phyloP scores from a whole-genome alignment of 2,113 vertebrate species.

The Psettodes erumei region DNA sequence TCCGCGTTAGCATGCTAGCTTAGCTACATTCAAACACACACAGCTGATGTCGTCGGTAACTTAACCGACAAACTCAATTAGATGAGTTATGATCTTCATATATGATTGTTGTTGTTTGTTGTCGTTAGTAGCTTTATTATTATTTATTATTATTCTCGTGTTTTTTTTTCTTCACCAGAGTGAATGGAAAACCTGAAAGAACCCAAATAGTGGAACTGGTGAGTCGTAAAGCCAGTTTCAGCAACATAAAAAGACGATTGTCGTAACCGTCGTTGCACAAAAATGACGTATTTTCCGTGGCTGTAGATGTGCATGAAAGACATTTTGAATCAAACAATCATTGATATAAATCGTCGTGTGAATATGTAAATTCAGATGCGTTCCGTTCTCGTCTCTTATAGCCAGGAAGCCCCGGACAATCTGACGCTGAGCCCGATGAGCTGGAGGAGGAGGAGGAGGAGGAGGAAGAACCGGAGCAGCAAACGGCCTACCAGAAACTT shows the following conservation, averaged over 20 bases:
- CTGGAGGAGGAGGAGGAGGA: constrained; percentile 80
- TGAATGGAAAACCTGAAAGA: constrained; percentile 82
- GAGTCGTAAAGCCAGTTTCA: no score
- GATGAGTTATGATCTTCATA: neutral
- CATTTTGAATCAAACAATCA: neutral
- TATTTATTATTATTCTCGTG: constrained; percentile 25
- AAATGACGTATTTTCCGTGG: neutral
- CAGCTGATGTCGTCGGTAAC: neutral
- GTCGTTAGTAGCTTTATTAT: neutral
- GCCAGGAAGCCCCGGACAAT: constrained; percentile 85
- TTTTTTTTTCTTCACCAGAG: constrained; percentile 76
- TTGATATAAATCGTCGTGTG: no score
- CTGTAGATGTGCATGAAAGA: neutral
- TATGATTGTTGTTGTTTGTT: neutral
- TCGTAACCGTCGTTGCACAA: neutral
- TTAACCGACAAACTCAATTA: no score
- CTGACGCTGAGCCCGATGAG: constrained; percentile 79
- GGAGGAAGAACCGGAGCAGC: constrained; percentile 83
- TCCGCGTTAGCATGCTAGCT: constrained; percentile 37
- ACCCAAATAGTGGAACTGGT: constrained; percentile 90
- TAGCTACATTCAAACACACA: neutral
- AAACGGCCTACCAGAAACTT: constrained; percentile 91
- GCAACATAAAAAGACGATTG: no score
- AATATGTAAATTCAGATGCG: neutral
- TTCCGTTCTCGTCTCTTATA: constrained; percentile 54